phyloP scores from a whole-genome alignment of 2,888 invertebrate genomes.

The Stratiomys singularior region DNA sequence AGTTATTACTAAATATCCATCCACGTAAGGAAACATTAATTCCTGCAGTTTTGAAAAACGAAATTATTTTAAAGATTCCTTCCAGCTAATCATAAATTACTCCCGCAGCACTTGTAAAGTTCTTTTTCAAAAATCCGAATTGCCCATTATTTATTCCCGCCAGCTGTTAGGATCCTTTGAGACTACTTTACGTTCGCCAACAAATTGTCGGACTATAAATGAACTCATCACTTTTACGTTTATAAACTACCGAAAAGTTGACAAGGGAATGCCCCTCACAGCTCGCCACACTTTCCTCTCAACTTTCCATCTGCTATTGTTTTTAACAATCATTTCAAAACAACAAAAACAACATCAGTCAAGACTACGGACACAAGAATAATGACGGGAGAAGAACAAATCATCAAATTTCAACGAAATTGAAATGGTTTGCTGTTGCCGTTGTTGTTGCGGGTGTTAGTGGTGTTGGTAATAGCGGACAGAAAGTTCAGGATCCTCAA shows the following conservation, averaged over 20 bases:
- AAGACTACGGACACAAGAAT: background rate
- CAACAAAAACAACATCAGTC: background rate
- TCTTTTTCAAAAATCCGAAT: background rate
- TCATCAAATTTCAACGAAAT: too few relatives aligned
- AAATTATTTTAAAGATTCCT: too few relatives aligned
- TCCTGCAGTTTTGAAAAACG: too few relatives aligned
- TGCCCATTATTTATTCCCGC: background rate
- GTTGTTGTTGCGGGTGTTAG: too few relatives aligned
- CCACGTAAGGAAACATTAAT: too few relatives aligned
- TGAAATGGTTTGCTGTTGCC: too few relatives aligned
- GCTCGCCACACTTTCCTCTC: background rate
- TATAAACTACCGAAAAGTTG: conserved; percentile 41
- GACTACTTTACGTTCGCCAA: conserved; percentile 11
- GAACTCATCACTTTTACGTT: conserved; percentile 29
- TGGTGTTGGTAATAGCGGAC: too few relatives aligned
- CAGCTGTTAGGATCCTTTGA: conserved; percentile 22
- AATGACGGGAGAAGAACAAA: background rate
- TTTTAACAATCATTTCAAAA: conserved; percentile 6
- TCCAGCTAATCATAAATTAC: background rate
- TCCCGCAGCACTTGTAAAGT: background rate
- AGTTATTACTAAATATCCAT: too few relatives aligned
- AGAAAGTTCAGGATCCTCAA: background rate
- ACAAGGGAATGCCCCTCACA: conserved; percentile 33
- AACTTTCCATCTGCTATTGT: conserved; percentile 12
- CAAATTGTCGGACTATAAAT: conserved; percentile 41